Percentiles rank a stretch among this genome's conserved stretches.
These are phyloP conservation scores for Drosophila eugracilis DNA, from an alignment of 1,140 invertebrate species.

Conservation along the genomic window DNA sequence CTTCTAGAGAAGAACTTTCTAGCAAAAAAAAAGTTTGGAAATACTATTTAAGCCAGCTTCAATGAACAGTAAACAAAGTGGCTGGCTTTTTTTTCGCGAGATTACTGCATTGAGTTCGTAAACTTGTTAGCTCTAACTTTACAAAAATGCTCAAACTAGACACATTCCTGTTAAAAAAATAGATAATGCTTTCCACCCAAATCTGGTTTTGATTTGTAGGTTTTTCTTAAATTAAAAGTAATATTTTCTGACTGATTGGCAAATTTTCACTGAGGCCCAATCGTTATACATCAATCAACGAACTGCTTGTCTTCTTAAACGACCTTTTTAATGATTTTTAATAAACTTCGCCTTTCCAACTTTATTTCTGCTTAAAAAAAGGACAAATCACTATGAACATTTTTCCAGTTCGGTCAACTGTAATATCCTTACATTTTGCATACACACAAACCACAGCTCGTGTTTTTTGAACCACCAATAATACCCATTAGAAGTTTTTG, in stretches of 20 bases:
- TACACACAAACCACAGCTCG: not conserved
- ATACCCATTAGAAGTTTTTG: slow-evolving; percentile 1
- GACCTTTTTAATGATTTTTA: not conserved
- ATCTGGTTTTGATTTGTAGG: too few relatives aligned
- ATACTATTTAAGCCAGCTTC: not conserved
- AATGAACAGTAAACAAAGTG: too few relatives aligned
- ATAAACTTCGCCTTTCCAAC: not conserved
- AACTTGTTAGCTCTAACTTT: too few relatives aligned
- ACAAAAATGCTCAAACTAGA: too few relatives aligned
- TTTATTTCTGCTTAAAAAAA: not conserved
- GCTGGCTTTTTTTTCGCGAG: too few relatives aligned
- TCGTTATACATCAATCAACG: too few relatives aligned
- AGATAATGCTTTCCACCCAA: too few relatives aligned
- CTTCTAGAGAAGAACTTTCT: not conserved
- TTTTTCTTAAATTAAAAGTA: not conserved
- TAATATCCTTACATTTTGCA: slow-evolving; percentile 14
- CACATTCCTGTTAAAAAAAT: too few relatives aligned
- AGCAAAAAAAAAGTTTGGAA: not conserved
- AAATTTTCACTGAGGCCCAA: too few relatives aligned
- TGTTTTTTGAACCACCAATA: slow-evolving; percentile 9
- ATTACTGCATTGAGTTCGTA: too few relatives aligned
- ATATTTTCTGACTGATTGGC: too few relatives aligned
- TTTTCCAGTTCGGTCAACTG: not conserved
- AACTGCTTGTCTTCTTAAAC: not conserved
- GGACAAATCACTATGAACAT: not conserved